Evolutionary conservation across 2,113 vertebrate genomes (phyloP).

Genomic region (Nothobranchius kuhntae): DNA sequence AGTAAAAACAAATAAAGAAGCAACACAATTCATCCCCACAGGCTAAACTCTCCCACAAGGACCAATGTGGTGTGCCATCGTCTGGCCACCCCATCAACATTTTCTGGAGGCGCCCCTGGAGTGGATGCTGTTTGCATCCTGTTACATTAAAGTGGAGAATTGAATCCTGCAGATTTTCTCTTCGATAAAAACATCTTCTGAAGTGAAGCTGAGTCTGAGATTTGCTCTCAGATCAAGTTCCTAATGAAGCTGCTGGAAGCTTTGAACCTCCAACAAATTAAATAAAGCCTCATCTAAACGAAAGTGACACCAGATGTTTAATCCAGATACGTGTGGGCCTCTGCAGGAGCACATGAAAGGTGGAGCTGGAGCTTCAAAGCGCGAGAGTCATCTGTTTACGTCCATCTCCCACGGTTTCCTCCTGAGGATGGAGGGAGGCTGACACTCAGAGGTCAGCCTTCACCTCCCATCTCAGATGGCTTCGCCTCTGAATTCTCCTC

Average conservation of each 20-base stretch:
- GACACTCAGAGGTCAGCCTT: conserved; percentile 51
- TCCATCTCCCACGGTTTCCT: conserved; percentile 40
- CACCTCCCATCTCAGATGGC: conserved; percentile 21
- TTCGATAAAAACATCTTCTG: too few relatives aligned
- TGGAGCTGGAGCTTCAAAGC: conserved; percentile 65
- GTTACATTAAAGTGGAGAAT: too few relatives aligned
- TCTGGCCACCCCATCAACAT: too few relatives aligned
- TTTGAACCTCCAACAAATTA: neutral
- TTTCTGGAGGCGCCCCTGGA: too few relatives aligned
- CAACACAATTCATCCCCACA: too few relatives aligned
- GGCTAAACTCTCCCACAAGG: too few relatives aligned
- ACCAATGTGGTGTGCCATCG: too few relatives aligned
- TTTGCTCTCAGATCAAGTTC: conserved; percentile 8
- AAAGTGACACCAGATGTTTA: conserved; percentile 23
- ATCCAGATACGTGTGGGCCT: conserved; percentile 30
- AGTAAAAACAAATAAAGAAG: too few relatives aligned
- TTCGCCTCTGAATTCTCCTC: conserved; percentile 14
- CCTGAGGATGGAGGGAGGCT: conserved; percentile 7
- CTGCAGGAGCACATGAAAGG: conserved; percentile 57
- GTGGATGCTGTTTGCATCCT: too few relatives aligned
- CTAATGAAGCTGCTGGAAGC: conserved; percentile 7
- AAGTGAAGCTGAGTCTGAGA: neutral
- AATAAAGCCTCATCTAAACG: conserved; percentile 17
- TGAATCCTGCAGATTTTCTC: too few relatives aligned
- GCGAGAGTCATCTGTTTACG: conserved; percentile 51